Conservation (phyloP, 1,140 invertebrate genomes). For the Ceratosolen fusciceps region DNA sequence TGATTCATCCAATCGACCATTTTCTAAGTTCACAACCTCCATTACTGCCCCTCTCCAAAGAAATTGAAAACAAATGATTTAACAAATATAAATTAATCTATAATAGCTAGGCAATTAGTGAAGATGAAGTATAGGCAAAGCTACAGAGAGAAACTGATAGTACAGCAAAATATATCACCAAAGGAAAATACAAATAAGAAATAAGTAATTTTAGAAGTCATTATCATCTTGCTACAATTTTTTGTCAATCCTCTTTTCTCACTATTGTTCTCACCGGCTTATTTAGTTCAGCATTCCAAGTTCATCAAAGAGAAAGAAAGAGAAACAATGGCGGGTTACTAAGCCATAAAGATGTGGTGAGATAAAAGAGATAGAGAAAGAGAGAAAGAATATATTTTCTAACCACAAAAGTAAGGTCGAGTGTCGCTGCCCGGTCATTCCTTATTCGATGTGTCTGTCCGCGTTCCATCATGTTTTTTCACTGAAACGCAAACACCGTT, state of each 20-base stretch:
- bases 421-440: neutral
- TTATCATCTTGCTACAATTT: too few species aligned
- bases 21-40: conserved; percentile 34
- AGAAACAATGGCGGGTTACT: too few species aligned
- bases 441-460: neutral
- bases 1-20: conserved; percentile 47
- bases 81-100: neutral
- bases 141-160: too few species aligned
- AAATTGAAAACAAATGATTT: neutral
- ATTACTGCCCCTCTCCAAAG: neutral
- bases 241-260: neutral
- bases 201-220: neutral
- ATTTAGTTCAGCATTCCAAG: neutral
- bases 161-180: neutral
- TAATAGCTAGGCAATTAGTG: too few species aligned
- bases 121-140: too few species aligned
- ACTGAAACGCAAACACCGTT: neutral
- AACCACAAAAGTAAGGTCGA: conserved; percentile 43
- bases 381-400: conserved; percentile 28
- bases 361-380: too few species aligned
- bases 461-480: neutral
- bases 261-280: neutral
- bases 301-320: neutral
- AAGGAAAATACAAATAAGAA: neutral
- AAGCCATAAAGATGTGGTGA: too few species aligned